A percentile compares a stretch with the other conserved stretches of the same genome.
These are phyloP conservation scores for Pelodytes ibericus DNA, from an alignment of 2,797 vertebrate species.

Conservation along the genomic window DNA sequence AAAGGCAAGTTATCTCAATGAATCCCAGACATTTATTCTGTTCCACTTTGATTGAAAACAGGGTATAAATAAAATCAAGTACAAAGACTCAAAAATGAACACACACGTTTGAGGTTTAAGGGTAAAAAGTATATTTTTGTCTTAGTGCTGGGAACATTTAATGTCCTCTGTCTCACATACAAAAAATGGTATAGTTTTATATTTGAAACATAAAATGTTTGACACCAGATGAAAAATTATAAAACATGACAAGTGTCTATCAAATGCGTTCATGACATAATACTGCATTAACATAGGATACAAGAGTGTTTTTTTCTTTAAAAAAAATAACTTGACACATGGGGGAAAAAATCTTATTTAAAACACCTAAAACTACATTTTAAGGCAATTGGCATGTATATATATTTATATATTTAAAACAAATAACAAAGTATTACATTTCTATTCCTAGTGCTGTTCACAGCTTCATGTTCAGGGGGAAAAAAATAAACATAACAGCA, in stretches of 20 bases:
- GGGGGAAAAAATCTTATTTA: conserved; percentile 63
- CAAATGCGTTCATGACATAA: conserved; percentile 65
- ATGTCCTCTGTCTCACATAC: conserved; percentile 58
- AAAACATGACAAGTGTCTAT: conserved; percentile 48
- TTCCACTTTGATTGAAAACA: neutral
- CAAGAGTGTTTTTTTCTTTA: conserved; percentile 59
- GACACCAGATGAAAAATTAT: conserved; percentile 60
- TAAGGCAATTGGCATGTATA: conserved; percentile 72
- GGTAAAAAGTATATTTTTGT: conserved; percentile 74
- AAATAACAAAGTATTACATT: conserved; percentile 66
- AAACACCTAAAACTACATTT: conserved; percentile 71
- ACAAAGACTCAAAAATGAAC: conserved; percentile 49
- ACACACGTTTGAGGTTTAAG: conserved; percentile 56
- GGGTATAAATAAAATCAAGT: neutral
- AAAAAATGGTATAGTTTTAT: conserved; percentile 58
- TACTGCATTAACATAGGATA: conserved; percentile 73
- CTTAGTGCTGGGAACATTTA: conserved; percentile 62
- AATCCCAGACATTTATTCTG: no score
- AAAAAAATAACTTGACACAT: conserved; percentile 62
- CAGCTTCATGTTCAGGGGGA: conserved; percentile 74
- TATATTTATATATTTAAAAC: conserved; percentile 65
- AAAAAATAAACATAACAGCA: conserved; percentile 28
- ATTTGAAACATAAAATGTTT: conserved; percentile 61
- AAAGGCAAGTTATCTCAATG: no score
- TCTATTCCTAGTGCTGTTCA: conserved; percentile 75